These are phyloP conservation scores for Liparis tanakae DNA, from an alignment of 2,797 vertebrate genomes.

Conservation along the genomic window DNA sequence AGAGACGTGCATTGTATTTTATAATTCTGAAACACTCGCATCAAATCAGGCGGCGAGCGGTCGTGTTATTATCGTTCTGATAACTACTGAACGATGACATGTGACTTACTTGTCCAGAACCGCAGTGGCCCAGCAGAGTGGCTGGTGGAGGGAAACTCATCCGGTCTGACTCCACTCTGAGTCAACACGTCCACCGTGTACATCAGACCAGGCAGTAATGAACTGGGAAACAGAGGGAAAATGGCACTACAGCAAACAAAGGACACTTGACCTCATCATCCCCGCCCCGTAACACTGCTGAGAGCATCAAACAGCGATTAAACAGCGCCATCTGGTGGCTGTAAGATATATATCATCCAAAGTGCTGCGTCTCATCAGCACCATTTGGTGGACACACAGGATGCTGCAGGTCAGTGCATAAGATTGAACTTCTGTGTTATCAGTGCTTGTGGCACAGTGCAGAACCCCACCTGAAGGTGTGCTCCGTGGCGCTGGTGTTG, in stretches of 20 bases:
- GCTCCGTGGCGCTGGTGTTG: constrained; percentile 85
- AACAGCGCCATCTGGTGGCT: constrained; percentile 51
- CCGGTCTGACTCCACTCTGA: constrained; percentile 87
- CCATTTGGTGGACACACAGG: constrained; percentile 37
- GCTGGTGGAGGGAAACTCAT: constrained; percentile 89
- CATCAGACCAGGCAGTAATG: constrained; percentile 89
- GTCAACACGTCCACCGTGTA: constrained; percentile 88
- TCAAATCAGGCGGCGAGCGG: background rate
- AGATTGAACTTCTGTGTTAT: background rate
- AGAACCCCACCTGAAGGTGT: constrained; percentile 87
- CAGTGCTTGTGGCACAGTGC: background rate
- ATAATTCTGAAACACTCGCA: background rate
- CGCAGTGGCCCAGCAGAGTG: constrained; percentile 86
- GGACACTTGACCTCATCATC: background rate
- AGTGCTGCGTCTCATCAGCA: constrained; percentile 15
- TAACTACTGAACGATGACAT: background rate
- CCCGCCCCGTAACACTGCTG: background rate
- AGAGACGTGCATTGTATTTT: background rate
- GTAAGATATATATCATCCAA: background rate
- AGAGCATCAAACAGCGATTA: background rate
- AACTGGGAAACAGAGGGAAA: constrained; percentile 77
- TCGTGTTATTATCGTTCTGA: background rate
- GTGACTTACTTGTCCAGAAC: constrained; percentile 92
- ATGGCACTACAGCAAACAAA: constrained; percentile 6
- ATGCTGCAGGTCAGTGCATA: constrained; percentile 14